phyloP scores from a whole-genome alignment of 2,888 invertebrate genomes.

The Drosophila paramelanica region DNA sequence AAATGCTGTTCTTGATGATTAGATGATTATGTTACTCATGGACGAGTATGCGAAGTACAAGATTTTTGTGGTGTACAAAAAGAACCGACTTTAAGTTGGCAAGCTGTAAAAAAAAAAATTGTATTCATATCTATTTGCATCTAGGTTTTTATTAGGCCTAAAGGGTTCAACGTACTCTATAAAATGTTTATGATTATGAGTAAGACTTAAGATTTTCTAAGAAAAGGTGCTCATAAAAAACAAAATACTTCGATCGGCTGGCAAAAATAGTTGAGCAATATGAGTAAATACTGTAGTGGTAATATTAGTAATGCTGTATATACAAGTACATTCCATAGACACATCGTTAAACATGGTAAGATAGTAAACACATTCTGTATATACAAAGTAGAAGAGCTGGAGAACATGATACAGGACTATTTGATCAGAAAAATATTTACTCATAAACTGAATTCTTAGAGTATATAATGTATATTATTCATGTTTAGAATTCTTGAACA shows the following conservation, averaged over 20 bases:
- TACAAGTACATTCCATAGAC: background rate
- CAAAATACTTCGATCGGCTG: background rate
- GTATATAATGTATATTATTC: no score
- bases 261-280: constrained; percentile 17
- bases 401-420: no score
- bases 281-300: constrained; percentile 2
- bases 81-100: no score
- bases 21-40: constrained; percentile 28
- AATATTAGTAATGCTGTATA: background rate
- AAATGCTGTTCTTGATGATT: constrained; percentile 8
- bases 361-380: background rate
- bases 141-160: constrained; percentile 1
- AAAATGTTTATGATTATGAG: constrained; percentile 34
- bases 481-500: no score
- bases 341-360: background rate
- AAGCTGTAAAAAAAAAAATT: background rate
- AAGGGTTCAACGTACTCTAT: constrained; percentile 39
- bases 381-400: no score
- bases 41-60: background rate
- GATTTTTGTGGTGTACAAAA: background rate
- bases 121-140: constrained; percentile 7
- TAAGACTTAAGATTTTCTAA: constrained; percentile 10
- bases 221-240: background rate
- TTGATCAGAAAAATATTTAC: no score
- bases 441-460: no score